Percentiles rank a stretch among this genome's conserved stretches.
Conservation (phyloP, 2,888 invertebrate species). For the Diadegma fenestrale region DNA sequence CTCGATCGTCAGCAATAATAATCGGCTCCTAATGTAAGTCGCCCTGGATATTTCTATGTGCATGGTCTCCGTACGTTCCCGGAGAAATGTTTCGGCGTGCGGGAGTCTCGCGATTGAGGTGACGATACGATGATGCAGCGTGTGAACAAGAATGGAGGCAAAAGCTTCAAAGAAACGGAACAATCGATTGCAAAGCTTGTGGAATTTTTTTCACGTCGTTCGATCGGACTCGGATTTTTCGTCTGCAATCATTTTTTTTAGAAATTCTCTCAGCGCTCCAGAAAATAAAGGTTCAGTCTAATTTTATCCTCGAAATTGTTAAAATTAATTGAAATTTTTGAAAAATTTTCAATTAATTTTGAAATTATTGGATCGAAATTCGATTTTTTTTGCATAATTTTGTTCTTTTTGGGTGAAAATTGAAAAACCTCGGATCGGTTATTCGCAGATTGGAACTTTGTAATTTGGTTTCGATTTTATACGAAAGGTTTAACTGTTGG, state of each 20-base stretch:
- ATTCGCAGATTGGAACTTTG: background rate
- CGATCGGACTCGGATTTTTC: background rate
- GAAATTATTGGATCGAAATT: too few relatives aligned
- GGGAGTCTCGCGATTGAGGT: slow-evolving; percentile 46
- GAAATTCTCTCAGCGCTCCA: background rate
- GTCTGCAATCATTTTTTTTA: background rate
- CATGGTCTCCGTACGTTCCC: background rate
- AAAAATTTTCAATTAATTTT: too few relatives aligned
- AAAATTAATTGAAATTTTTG: too few relatives aligned
- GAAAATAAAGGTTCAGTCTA: background rate
- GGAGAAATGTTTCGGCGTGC: slow-evolving; percentile 38
- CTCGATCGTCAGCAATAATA: slow-evolving; percentile 53
- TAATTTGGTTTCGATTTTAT: background rate
- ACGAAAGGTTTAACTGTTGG: slow-evolving; percentile 1
- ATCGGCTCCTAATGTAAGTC: slow-evolving; percentile 40
- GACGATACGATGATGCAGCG: slow-evolving; percentile 59
- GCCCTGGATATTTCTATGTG: background rate
- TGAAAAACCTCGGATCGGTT: background rate
- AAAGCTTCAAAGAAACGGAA: background rate
- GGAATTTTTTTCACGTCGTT: background rate
- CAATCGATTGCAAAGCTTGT: background rate
- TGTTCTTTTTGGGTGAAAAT: too few relatives aligned
- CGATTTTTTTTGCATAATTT: too few relatives aligned
- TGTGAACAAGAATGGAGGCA: slow-evolving; percentile 50
- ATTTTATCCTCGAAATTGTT: background rate